These are phyloP conservation scores for Hydra vulgaris DNA, from an alignment of 30 jellyfish, hydroid and myxozoan genomes.

Conservation along the genomic window DNA sequence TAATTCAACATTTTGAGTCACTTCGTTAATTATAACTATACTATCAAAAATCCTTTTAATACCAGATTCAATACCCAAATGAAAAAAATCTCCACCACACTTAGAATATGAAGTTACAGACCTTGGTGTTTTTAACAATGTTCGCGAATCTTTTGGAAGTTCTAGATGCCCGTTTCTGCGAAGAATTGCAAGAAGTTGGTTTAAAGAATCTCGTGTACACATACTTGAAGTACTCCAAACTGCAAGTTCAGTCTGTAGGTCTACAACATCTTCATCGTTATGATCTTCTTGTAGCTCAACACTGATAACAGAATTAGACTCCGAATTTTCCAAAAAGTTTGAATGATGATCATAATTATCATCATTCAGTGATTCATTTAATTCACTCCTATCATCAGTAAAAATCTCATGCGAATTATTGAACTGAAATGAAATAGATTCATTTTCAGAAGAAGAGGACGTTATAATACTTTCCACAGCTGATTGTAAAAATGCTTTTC, in stretches of 20 bases:
- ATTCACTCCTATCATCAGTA: background rate
- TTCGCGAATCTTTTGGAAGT: slow-evolving; percentile 28
- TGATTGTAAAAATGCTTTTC: background rate
- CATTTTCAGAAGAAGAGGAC: background rate
- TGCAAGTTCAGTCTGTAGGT: background rate
- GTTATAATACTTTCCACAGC: background rate
- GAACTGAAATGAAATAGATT: background rate
- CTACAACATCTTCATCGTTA: background rate
- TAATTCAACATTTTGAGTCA: slow-evolving; percentile 7
- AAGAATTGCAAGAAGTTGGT: slow-evolving; percentile 13
- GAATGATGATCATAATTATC: background rate
- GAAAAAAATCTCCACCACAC: slow-evolving; percentile 25
- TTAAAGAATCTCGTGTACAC: background rate
- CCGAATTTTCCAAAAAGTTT: background rate
- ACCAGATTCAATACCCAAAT: slow-evolving; percentile 20
- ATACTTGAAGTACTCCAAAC: background rate
- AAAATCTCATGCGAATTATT: background rate
- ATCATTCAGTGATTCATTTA: background rate
- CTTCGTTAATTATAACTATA: background rate
- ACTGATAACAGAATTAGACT: background rate
- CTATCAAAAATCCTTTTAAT: slow-evolving; percentile 1
- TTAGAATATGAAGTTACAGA: background rate
- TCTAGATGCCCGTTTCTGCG: slow-evolving; percentile 12
- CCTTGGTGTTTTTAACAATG: slow-evolving; percentile 6
- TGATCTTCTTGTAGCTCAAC: background rate